Conservation (phyloP, 2,797 vertebrate genomes). For the Acrossocheilus fasciatus region DNA sequence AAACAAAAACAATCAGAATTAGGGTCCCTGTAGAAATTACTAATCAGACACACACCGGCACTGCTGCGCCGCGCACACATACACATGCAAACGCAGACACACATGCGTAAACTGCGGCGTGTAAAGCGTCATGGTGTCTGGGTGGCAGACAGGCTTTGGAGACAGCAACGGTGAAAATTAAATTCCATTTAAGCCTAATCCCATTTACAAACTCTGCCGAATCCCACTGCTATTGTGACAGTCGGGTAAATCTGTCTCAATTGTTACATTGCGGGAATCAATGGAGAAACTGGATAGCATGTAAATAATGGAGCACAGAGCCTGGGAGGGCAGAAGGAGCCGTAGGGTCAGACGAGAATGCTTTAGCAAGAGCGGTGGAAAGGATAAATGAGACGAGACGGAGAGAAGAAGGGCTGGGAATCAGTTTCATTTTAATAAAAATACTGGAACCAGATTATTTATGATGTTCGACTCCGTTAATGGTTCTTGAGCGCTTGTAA, state of each 20-base stretch:
- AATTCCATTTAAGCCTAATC: slow-evolving; percentile 86
- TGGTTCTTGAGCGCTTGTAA: not conserved
- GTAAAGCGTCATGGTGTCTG: slow-evolving; percentile 76
- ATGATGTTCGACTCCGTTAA: slow-evolving; percentile 3
- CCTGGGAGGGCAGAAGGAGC: slow-evolving; percentile 40
- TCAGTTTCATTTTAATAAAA: slow-evolving; percentile 29
- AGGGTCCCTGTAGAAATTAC: slow-evolving; percentile 43
- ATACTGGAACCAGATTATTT: slow-evolving; percentile 12
- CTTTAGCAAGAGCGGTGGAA: slow-evolving; percentile 63
- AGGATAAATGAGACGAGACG: slow-evolving; percentile 25
- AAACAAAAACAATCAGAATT: slow-evolving; percentile 36
- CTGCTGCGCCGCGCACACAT: not conserved
- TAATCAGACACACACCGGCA: slow-evolving; percentile 31
- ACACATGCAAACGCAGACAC: slow-evolving; percentile 34
- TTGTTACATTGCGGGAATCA: slow-evolving; percentile 76
- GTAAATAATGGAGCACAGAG: slow-evolving; percentile 78
- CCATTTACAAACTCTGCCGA: slow-evolving; percentile 80
- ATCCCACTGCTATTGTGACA: slow-evolving; percentile 79
- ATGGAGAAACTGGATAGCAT: slow-evolving; percentile 78
- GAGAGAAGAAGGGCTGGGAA: slow-evolving; percentile 29
- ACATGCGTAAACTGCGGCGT: slow-evolving; percentile 44
- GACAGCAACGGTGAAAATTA: slow-evolving; percentile 81
- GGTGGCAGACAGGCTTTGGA: slow-evolving; percentile 79
- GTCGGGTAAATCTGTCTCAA: slow-evolving; percentile 79
- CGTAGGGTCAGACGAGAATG: slow-evolving; percentile 71